These are phyloP conservation scores for Hyaena hyaena DNA, from an alignment of 2,113 vertebrate species.

Conservation along the genomic window DNA sequence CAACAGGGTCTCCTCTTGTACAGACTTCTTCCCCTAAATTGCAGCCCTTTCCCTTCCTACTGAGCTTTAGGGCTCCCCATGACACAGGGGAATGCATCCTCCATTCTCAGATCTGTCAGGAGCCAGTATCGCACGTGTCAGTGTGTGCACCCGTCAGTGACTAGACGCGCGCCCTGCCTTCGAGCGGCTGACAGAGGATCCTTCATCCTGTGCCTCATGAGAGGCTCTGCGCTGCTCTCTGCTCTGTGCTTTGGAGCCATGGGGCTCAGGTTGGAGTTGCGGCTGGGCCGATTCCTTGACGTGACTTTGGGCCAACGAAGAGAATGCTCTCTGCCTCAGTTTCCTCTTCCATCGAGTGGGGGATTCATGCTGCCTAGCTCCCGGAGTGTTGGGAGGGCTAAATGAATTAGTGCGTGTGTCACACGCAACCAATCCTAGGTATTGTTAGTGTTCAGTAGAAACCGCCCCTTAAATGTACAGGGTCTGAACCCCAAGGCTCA, in stretches of 20 bases:
- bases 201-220: fast-evolving
- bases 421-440: fast-evolving
- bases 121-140: fast-evolving
- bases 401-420: fast-evolving
- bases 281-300: neutral
- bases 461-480: fast-evolving
- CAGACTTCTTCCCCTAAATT: neutral
- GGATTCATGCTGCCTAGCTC: neutral
- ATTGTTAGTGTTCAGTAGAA: fast-evolving
- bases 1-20: fast-evolving
- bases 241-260: fast-evolving
- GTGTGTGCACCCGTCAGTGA: fast-evolving
- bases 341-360: neutral
- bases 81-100: fast-evolving
- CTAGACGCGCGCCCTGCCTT: neutral
- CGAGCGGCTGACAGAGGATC: fast-evolving
- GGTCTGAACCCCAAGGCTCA: fast-evolving
- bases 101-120: fast-evolving
- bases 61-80: neutral
- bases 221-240: fast-evolving
- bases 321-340: neutral
- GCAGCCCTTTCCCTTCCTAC: neutral
- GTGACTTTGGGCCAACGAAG: neutral
- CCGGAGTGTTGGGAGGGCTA: neutral
- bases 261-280: fast-evolving